Conservation (phyloP, 2,797 vertebrate genomes). For the Arctocebus calabarensis region DNA sequence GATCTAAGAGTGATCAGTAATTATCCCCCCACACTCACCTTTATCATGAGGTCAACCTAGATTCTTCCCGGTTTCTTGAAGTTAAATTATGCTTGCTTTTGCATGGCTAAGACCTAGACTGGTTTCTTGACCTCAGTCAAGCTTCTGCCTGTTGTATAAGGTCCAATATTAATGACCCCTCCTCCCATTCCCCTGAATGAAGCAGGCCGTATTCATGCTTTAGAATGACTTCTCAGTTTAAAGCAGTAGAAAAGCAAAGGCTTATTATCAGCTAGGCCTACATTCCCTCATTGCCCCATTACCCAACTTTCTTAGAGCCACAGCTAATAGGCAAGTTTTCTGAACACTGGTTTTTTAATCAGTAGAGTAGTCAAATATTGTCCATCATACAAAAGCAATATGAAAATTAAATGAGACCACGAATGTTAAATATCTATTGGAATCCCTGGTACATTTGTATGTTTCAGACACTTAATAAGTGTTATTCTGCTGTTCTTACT, state of each 20-base stretch:
- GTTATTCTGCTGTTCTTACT: not conserved
- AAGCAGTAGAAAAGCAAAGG: not conserved
- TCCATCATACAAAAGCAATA: not conserved
- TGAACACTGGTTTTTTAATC: not conserved
- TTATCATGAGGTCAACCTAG: not conserved
- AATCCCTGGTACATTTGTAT: not conserved
- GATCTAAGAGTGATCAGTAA: not conserved
- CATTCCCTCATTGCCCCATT: too few species aligned
- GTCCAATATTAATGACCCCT: not conserved
- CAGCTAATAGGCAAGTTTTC: not conserved
- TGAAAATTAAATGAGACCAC: not conserved
- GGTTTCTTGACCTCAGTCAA: not conserved
- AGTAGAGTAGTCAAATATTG: not conserved
- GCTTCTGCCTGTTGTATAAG: not conserved
- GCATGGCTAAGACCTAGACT: not conserved
- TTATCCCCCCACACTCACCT: not conserved
- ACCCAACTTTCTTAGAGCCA: not conserved
- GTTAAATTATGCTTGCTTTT: not conserved
- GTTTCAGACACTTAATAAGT: not conserved
- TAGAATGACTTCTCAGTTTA: not conserved
- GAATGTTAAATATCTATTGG: not conserved
- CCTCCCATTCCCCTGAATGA: too few species aligned
- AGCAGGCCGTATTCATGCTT: not conserved
- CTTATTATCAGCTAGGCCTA: not conserved
- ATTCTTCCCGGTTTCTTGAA: not conserved